Conservation (phyloP, 2,888 invertebrate species). For the Parnassius mnemosyne region DNA sequence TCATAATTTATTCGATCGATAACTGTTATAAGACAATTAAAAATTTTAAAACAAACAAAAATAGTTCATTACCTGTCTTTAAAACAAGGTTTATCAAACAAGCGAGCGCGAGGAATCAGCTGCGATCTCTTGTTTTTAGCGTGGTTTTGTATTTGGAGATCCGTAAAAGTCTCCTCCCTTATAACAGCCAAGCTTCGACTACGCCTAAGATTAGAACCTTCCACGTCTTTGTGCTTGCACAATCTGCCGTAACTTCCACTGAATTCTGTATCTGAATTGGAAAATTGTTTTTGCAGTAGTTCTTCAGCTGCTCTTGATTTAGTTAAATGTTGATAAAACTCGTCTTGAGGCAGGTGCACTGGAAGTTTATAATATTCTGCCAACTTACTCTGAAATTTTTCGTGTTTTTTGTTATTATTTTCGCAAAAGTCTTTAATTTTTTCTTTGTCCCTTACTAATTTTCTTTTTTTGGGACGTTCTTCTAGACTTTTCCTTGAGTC, state of each 20-base stretch:
- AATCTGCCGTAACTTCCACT: conserved; percentile 73
- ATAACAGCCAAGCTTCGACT: conserved; percentile 88
- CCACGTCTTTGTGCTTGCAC: conserved; percentile 73
- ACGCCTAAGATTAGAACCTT: conserved; percentile 80
- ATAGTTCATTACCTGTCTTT: conserved; percentile 82
- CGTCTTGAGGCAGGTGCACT: conserved; percentile 72
- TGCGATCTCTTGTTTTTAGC: conserved; percentile 85
- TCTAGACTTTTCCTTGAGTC: conserved; percentile 68
- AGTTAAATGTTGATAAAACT: conserved; percentile 74
- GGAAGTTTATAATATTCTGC: conserved; percentile 74
- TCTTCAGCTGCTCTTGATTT: conserved; percentile 73
- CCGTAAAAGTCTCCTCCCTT: conserved; percentile 87
- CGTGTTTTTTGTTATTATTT: conserved; percentile 68
- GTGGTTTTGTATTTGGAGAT: conserved; percentile 83
- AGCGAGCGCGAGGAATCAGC: conserved; percentile 89
- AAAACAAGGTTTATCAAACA: conserved; percentile 87
- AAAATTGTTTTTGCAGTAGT: conserved; percentile 66
- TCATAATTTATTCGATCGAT: neutral
- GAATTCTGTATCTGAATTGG: conserved; percentile 73
- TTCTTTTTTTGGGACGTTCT: conserved; percentile 71
- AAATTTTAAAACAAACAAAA: neutral
- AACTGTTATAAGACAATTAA: too few relatives aligned
- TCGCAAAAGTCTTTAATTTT: conserved; percentile 55
- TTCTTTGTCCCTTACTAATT: conserved; percentile 64
- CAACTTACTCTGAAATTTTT: conserved; percentile 74